Percentiles rank a stretch among this genome's conserved stretches.
Evolutionary conservation across 2,797 vertebrate genomes (phyloP).

Genomic region (Ciconia nigra): DNA sequence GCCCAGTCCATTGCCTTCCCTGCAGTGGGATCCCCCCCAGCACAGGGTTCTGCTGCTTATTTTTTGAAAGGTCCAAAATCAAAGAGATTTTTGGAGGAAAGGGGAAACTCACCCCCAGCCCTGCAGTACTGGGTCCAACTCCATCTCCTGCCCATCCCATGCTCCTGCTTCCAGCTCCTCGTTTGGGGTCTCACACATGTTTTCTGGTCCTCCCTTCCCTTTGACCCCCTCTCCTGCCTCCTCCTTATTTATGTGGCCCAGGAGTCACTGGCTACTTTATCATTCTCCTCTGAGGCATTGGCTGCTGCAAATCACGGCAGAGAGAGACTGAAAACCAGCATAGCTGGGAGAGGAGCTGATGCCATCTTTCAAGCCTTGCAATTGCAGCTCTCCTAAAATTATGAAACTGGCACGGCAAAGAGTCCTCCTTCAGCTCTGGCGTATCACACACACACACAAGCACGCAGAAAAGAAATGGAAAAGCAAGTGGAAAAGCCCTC

Average conservation of each 20-base stretch:
- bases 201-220: neutral
- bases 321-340: neutral
- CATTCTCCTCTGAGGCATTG: neutral
- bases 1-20: neutral
- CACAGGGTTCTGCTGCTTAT: neutral
- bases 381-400: neutral
- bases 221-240: neutral
- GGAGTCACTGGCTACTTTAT: neutral
- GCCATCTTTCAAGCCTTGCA: neutral
- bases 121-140: neutral
- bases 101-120: neutral
- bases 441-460: accelerated
- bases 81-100: neutral
- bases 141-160: neutral
- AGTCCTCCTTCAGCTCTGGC: neutral
- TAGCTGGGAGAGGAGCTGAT: neutral
- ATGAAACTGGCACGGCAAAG: neutral
- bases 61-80: neutral
- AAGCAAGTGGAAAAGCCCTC: neutral
- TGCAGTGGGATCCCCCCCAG: neutral
- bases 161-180: neutral
- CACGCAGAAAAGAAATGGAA: accelerated
- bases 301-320: neutral
- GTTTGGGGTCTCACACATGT: accelerated
- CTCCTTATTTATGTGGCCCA: neutral